Evolutionary conservation across 2,888 invertebrate species (phyloP).

Genomic region (Oithona nana): DNA sequence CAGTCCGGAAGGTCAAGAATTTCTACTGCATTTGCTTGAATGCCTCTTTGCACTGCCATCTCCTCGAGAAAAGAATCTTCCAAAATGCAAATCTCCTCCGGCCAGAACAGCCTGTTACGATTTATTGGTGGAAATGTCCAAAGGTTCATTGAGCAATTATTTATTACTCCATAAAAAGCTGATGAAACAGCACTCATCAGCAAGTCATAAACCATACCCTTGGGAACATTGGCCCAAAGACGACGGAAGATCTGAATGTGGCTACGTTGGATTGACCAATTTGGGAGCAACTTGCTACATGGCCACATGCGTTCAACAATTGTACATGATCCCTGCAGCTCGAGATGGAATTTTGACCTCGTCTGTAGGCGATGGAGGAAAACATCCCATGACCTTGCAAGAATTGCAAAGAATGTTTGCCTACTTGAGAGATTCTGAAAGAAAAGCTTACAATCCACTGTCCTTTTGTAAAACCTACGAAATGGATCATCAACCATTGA

Average conservation of each 20-base stretch:
- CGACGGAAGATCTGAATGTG: conserved; percentile 79
- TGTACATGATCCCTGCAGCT: conserved; percentile 92
- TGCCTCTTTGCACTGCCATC: conserved; percentile 77
- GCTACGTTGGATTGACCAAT: conserved; percentile 83
- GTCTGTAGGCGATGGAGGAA: conserved; percentile 43
- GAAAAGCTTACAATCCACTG: conserved; percentile 84
- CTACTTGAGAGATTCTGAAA: conserved; percentile 74
- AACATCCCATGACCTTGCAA: conserved; percentile 59
- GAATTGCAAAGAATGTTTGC: conserved; percentile 91
- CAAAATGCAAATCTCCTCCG: conserved; percentile 74
- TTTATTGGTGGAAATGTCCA: conserved; percentile 65
- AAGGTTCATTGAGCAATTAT: conserved; percentile 67
- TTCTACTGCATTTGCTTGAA: conserved; percentile 52
- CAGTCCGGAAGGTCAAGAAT: conserved; percentile 49
- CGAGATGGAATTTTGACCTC: conserved; percentile 60
- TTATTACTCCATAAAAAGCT: conserved; percentile 60
- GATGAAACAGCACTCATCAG: conserved; percentile 40
- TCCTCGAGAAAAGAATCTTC: conserved; percentile 60
- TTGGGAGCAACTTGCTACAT: conserved; percentile 91
- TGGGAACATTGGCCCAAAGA: conserved; percentile 98
- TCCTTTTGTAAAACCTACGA: conserved; percentile 90
- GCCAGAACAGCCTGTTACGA: conserved; percentile 80
- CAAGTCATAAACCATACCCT: conserved; percentile 59
- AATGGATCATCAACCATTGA: conserved; percentile 88
- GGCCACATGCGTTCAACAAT: conserved; percentile 85